These are phyloP conservation scores for Chelidonichthys spinosus DNA, from an alignment of 2,797 vertebrate species.

Conservation along the genomic window DNA sequence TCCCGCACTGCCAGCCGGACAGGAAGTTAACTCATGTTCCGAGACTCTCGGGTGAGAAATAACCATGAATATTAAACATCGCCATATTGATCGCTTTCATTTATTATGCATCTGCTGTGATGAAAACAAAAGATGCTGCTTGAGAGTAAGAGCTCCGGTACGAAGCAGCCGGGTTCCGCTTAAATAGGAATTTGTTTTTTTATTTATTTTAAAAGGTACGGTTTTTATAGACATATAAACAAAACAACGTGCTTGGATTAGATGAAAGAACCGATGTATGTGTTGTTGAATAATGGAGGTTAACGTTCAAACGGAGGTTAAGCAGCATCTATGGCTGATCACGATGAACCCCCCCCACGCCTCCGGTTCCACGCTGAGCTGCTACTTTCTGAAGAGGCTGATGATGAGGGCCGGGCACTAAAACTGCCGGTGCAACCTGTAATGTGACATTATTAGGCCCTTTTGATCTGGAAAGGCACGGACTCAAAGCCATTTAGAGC, in stretches of 20 bases:
- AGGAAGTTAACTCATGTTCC: slow-evolving; percentile 31
- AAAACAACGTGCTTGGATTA: neutral
- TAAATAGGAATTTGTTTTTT: neutral
- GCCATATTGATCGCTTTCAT: slow-evolving; percentile 33
- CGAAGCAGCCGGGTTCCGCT: slow-evolving; percentile 3
- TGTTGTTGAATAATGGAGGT: neutral
- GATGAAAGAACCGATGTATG: neutral
- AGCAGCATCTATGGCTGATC: slow-evolving; percentile 47
- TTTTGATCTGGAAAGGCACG: slow-evolving; percentile 80
- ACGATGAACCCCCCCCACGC: slow-evolving; percentile 21
- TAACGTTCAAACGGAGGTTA: slow-evolving; percentile 19
- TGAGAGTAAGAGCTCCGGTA: slow-evolving; percentile 2
- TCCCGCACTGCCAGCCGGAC: slow-evolving; percentile 43
- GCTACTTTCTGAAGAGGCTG: slow-evolving; percentile 60
- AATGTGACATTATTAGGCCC: slow-evolving; percentile 78
- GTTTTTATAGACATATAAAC: neutral
- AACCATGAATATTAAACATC: slow-evolving; percentile 49
- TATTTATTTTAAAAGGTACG: too few relatives aligned
- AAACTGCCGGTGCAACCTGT: slow-evolving; percentile 79
- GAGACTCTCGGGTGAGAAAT: slow-evolving; percentile 32
- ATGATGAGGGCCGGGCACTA: slow-evolving; percentile 73
- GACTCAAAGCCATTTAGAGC: slow-evolving; percentile 76
- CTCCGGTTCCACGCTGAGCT: slow-evolving; percentile 46
- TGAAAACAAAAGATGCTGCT: slow-evolving; percentile 32
- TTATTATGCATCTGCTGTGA: slow-evolving; percentile 33